A percentile compares a stretch with the other conserved stretches of the same genome.
Evolutionary conservation across 2,113 vertebrate genomes (phyloP).

Genomic region (Misgurnus anguillicaudatus): DNA sequence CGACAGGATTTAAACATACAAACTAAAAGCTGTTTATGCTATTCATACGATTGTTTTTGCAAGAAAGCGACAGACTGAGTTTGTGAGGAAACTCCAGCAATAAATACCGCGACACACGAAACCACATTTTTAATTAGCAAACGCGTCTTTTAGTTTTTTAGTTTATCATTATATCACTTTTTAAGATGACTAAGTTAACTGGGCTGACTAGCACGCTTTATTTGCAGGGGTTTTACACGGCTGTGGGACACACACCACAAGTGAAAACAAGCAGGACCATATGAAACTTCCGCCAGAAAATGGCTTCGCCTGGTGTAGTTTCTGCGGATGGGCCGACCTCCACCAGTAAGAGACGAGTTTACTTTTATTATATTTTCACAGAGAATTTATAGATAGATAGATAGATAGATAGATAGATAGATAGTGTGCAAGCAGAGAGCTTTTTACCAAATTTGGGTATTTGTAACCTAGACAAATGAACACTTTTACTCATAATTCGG

Average conservation of each 20-base stretch:
- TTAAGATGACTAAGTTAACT: not conserved
- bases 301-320: conserved; percentile 49
- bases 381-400: not conserved
- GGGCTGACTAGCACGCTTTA: not conserved
- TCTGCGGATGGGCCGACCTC: conserved; percentile 35
- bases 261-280: conserved; percentile 39
- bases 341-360: conserved; percentile 30
- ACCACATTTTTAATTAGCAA: not conserved
- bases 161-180: too few species aligned
- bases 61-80: too few species aligned
- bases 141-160: not conserved
- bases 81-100: not conserved
- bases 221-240: not conserved
- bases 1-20: too few species aligned
- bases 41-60: too few species aligned
- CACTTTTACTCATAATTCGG: too few species aligned
- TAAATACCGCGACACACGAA: not conserved
- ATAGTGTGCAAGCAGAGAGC: not conserved
- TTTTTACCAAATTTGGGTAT: too few species aligned
- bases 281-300: conserved; percentile 49
- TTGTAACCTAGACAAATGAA: too few species aligned
- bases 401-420: not conserved
- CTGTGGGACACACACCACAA: conserved; percentile 6
- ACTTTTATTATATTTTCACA: not conserved
- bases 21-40: not conserved